Conservation (phyloP, 2,888 invertebrate genomes). For the Cataglyphis cursor region DNA sequence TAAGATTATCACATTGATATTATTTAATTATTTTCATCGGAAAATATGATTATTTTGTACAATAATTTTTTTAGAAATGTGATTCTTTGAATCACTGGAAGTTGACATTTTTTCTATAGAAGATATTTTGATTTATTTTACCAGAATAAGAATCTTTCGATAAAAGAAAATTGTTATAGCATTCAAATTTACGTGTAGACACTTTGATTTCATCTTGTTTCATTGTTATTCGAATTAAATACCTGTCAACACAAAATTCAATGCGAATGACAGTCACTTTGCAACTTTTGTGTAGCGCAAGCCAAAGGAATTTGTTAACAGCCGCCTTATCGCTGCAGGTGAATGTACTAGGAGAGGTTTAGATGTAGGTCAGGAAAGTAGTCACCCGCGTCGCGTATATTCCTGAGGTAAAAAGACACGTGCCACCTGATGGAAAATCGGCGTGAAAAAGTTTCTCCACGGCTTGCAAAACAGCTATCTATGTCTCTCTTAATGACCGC, state of each 20-base stretch:
- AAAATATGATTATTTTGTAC: constrained; percentile 8
- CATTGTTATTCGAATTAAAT: background rate
- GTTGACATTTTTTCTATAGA: background rate
- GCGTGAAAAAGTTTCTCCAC: constrained; percentile 34
- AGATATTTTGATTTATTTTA: background rate
- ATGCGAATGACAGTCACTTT: background rate
- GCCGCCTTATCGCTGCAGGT: constrained; percentile 69
- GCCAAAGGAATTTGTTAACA: constrained; percentile 58
- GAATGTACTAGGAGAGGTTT: constrained; percentile 74
- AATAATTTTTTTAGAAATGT: background rate
- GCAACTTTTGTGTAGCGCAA: constrained; percentile 13
- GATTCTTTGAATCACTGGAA: background rate
- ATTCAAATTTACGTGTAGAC: background rate
- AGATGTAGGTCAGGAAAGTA: constrained; percentile 78
- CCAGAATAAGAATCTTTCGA: background rate
- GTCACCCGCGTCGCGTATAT: constrained; percentile 58
- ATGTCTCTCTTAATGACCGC: constrained; percentile 10
- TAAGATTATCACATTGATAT: background rate
- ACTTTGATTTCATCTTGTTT: background rate
- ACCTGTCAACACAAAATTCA: background rate
- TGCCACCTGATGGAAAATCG: constrained; percentile 46
- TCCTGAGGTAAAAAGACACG: constrained; percentile 31
- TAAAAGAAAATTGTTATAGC: background rate
- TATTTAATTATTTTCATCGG: background rate
- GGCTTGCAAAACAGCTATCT: constrained; percentile 3